Conservation (phyloP, 2,113 vertebrate species). For the Corvus moneduloides region DNA sequence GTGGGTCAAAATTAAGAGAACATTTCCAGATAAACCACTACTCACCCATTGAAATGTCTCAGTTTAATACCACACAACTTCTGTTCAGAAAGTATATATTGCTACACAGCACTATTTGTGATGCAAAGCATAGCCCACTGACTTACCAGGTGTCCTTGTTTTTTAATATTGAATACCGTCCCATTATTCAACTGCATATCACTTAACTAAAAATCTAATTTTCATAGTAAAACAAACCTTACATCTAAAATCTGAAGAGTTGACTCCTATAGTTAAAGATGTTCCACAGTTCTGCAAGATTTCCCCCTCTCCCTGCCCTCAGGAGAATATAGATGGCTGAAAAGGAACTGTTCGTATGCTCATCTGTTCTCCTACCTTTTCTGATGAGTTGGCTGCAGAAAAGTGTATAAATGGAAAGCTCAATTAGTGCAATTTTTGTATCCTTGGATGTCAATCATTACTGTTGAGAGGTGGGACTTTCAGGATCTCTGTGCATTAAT, state of each 20-base stretch:
- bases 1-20: neutral
- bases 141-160: neutral
- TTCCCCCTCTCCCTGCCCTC: neutral
- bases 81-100: neutral
- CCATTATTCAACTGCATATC: neutral
- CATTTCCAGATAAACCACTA: neutral
- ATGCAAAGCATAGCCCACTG: neutral
- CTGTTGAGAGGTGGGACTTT: constrained; percentile 78
- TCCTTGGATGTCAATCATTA: constrained; percentile 81
- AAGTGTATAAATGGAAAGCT: constrained; percentile 65
- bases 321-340: constrained; percentile 30
- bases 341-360: constrained; percentile 48
- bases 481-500: constrained; percentile 79
- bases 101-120: neutral
- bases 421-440: constrained; percentile 80
- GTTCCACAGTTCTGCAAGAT: constrained; percentile 24
- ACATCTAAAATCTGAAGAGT: neutral
- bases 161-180: neutral
- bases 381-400: constrained; percentile 72
- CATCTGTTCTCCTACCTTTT: constrained; percentile 78
- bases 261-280: neutral
- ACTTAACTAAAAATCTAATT: constrained; percentile 32
- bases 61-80: constrained; percentile 4
- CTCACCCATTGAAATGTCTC: neutral
- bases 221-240: constrained; percentile 30